Evolutionary conservation across 2,113 vertebrate genomes (phyloP).

Genomic region (Rhinopithecus roxellana): DNA sequence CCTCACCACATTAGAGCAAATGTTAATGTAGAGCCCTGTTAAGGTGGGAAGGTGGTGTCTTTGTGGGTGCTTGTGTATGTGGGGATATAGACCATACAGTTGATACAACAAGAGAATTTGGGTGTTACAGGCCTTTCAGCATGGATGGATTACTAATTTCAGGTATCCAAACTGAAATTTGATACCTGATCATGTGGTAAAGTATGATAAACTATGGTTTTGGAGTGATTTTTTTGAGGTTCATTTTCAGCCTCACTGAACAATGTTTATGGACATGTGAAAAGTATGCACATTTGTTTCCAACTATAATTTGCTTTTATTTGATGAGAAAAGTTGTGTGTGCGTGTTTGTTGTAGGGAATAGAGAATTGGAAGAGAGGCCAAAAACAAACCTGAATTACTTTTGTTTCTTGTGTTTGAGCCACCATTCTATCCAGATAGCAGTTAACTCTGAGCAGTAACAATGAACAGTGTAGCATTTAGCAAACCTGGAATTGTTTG

Average conservation of each 20-base stretch:
- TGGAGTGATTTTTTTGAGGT: background rate
- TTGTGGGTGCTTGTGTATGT: conserved; percentile 51
- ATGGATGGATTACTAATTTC: conserved; percentile 39
- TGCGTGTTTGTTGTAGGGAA: background rate
- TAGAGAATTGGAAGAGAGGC: background rate
- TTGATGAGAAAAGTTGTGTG: conserved; percentile 30
- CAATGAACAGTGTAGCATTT: background rate
- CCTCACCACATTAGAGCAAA: conserved; percentile 81
- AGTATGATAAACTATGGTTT: background rate
- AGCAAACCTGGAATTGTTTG: conserved; percentile 1
- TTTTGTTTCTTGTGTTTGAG: conserved; percentile 25
- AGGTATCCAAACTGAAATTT: background rate
- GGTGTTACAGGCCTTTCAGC: background rate
- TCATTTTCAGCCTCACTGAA: conserved; percentile 11
- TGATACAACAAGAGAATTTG: conserved; percentile 14
- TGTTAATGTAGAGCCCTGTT: conserved; percentile 88
- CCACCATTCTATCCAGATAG: background rate
- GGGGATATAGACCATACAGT: conserved; percentile 62
- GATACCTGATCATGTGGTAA: background rate
- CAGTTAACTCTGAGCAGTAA: conserved; percentile 29
- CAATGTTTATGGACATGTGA: background rate
- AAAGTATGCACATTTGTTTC: conserved; percentile 30
- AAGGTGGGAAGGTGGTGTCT: conserved; percentile 61
- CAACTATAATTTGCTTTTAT: conserved; percentile 47
- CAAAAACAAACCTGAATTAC: conserved; percentile 2